Evolutionary conservation across 2,888 invertebrate species (phyloP), one percentile per base, ranked within the genome.

Genomic region (Electrophaes corylata): DNA sequence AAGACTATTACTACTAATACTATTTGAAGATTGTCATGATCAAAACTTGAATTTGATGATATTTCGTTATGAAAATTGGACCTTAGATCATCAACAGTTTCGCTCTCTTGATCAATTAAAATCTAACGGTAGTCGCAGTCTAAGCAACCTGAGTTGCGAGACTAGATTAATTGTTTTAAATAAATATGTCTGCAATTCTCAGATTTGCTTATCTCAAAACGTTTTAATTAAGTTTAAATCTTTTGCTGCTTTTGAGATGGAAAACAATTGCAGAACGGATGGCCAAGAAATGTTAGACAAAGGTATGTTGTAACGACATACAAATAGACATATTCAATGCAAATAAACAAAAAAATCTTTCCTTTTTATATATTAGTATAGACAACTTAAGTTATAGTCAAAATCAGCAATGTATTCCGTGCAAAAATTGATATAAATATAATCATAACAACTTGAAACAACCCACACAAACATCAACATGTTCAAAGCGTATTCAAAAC

Each of bases 141-240:
- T n/a, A n/a, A n/a, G n/a, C 18, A 19, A 19, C 19, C 3, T 0
- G 19, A 19, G 19, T 19, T 40, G 19, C 0, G 11, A 39, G 16
- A 39, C 39, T 39, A 18, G 19, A 40, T 40, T 40, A 40, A 39
- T 40, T 19, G 39, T 40, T 40, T 16, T 4, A 40, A 40, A 11
- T 18, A 40, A 18, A 19, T 40, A 37, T 8, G 6, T 16, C 16
- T 37, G 37, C 6, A 10, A 16, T 16, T 16, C 16, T 14, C 37
- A 37, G 37, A 16, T 16, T 37, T 37, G 14, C 8, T 37, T 16
- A 16, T 16, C 10, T 16, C 10, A 16, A 10, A 29, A 23, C 4
- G 6, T 35, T 6, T 14, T 35, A 14, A 12, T 37, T 10, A 29
- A 16, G 16, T 16, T 37, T 37, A 37, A 35, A 35, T 12, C 12